Percentiles rank a stretch among this genome's conserved stretches.
These are phyloP conservation scores for Austrolebias charrua DNA, from an alignment of 2,797 vertebrate species.

Conservation along the genomic window DNA sequence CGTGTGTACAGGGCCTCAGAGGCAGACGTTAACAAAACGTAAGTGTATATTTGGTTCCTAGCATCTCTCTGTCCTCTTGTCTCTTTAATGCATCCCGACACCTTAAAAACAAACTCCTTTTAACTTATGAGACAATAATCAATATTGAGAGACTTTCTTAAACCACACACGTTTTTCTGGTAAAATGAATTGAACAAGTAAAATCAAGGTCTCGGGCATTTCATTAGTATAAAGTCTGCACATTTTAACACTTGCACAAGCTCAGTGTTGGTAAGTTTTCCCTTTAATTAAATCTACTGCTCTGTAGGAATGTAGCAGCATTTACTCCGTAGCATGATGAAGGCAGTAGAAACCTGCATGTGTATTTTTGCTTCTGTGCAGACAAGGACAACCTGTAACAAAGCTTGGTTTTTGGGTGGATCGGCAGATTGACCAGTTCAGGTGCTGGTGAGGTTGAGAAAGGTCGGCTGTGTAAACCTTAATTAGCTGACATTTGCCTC, in stretches of 20 bases:
- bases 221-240: too few species aligned
- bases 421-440: slow-evolving; percentile 14
- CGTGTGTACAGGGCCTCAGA: too few species aligned
- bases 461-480: slow-evolving; percentile 73
- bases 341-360: slow-evolving; percentile 39
- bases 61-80: slow-evolving; percentile 26
- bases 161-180: neutral
- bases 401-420: slow-evolving; percentile 5
- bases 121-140: slow-evolving; percentile 42
- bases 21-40: neutral
- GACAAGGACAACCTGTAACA: slow-evolving; percentile 43
- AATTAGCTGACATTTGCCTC: slow-evolving; percentile 82
- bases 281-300: slow-evolving; percentile 45
- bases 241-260: too few species aligned
- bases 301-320: slow-evolving; percentile 31
- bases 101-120: slow-evolving; percentile 31
- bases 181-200: too few species aligned
- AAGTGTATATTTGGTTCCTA: slow-evolving; percentile 35
- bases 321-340: slow-evolving; percentile 61
- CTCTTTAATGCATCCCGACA: slow-evolving; percentile 26
- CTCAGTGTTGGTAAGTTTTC: slow-evolving; percentile 12
- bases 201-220: too few species aligned
- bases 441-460: slow-evolving; percentile 55
- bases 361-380: slow-evolving; percentile 7
- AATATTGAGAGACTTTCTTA: slow-evolving; percentile 46